Base-by-base conservation (phyloP, 2,888 invertebrate species). In the Erebia ligea region DNA sequence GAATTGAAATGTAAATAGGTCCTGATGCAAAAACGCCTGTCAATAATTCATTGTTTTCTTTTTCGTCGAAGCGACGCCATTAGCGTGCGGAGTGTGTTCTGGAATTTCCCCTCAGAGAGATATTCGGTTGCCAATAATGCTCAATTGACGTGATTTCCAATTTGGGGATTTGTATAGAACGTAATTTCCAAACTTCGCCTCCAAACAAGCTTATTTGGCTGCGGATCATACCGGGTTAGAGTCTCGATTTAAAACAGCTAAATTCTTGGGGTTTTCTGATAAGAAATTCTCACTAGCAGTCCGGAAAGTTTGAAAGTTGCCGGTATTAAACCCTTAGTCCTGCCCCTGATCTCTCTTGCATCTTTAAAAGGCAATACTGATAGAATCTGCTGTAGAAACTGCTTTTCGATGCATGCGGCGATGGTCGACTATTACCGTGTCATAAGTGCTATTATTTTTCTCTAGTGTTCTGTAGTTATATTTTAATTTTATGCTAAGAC, bases 1-100 rank as follows among this genome's bases (percentile, higher is more conserved):
- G 13, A 54, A 54, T 17, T 54, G 54, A 54, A 19, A 54, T 17
- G 25, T 57, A 21, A 57, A 57, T 25, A 57, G 19, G 13, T 25
- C 10, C 25, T 65, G 57, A 62, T 40, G 56, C 50, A 17, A 25
- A 63, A 10, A 34, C 56, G 45, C 21, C 73, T 87, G 89, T 89
- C 89, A 90, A 91, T 90, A 90, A 90, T 87, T 88, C 88, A 89
- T 91, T 89, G 89, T 90, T 88, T 90, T 90, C 86, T 82, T 86
- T 89, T 86, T 86, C 86, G 86, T 86, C 84, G 88, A 89, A 89
- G 84, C 83, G 85, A 83, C 75, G 86, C 89, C 88, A 90, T 91
- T 90, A 91, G 86, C 83, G 84, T 80, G 84, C 76, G 83, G 87
- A 88, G 89, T 87, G 89, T 87, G 74, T 81, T 82, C 83, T 84